Percentiles rank a stretch among this genome's conserved stretches.
phyloP scores from a whole-genome alignment of 2,113 vertebrate genomes.

The Solea senegalensis region DNA sequence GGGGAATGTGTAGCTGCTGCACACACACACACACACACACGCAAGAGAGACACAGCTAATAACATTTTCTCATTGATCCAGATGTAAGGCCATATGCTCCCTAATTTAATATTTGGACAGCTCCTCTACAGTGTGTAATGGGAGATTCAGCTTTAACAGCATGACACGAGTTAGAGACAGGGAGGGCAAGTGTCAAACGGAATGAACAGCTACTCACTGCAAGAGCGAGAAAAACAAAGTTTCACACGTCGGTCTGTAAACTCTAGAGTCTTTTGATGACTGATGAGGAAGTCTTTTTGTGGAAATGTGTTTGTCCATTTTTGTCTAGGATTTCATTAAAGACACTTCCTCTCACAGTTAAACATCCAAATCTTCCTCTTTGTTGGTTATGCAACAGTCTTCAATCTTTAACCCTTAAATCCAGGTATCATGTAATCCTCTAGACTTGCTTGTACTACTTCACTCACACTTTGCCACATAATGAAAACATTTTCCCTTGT shows the following conservation, averaged over 20 bases:
- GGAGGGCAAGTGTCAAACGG: conserved; percentile 13
- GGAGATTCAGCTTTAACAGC: conserved; percentile 31
- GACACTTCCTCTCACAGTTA: not conserved
- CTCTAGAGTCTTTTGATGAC: not conserved
- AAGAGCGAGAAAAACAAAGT: conserved; percentile 3
- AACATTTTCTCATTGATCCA: conserved; percentile 33
- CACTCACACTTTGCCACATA: not conserved
- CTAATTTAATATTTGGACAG: conserved; percentile 53
- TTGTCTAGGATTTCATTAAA: not conserved
- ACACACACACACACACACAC: not conserved
- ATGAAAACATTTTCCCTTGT: not conserved
- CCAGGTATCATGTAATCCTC: too few species aligned
- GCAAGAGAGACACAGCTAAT: conserved; percentile 22
- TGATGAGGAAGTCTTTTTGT: not conserved
- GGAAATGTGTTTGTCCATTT: not conserved
- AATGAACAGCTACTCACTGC: conserved; percentile 27
- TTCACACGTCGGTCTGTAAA: not conserved
- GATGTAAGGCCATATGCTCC: conserved; percentile 20
- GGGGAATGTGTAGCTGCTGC: conserved; percentile 25
- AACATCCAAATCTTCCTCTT: too few species aligned
- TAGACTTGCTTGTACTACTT: not conserved
- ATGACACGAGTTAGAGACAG: conserved; percentile 25
- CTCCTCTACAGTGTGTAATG: conserved; percentile 23
- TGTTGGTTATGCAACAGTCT: too few species aligned
- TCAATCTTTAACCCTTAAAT: too few species aligned